Percentiles rank a stretch among this genome's conserved stretches.
Conservation (phyloP, 2,888 invertebrate species). For the Leptopilina myrica region DNA sequence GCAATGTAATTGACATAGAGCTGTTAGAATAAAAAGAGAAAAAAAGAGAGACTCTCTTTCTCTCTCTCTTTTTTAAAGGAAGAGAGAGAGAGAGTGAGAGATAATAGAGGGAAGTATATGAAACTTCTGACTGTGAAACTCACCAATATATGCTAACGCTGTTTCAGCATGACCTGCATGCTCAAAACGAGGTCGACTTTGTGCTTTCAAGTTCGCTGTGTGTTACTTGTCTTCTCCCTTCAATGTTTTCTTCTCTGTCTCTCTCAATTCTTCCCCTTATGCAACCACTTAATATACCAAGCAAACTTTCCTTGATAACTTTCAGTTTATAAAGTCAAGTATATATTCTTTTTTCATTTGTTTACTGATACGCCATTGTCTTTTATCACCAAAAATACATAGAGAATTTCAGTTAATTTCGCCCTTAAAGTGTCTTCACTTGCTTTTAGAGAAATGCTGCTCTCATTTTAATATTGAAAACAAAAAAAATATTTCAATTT, state of each 20-base stretch:
- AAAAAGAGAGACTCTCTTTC: background rate
- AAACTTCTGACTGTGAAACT: constrained; percentile 28
- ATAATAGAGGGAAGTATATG: background rate
- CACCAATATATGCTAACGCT: constrained; percentile 32
- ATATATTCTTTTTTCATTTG: constrained; percentile 12
- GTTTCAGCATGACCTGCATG: constrained; percentile 37
- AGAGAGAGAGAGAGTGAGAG: no score
- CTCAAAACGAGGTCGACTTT: constrained; percentile 37
- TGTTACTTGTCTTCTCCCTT: constrained; percentile 31
- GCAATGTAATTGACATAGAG: constrained; percentile 12
- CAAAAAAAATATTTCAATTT: no score
- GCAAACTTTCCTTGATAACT: constrained; percentile 32
- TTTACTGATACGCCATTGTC: background rate
- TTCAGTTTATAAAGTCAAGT: constrained; percentile 24
- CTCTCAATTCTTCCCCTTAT: constrained; percentile 15
- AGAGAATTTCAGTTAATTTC: background rate
- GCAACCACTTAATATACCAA: constrained; percentile 30
- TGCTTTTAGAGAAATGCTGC: background rate
- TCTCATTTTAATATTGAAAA: background rate
- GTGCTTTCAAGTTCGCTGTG: constrained; percentile 33
- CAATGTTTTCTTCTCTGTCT: constrained; percentile 15
- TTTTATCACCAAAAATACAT: background rate
- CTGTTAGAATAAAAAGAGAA: background rate
- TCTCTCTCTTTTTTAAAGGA: no score
- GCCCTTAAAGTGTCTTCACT: background rate